Conservation (phyloP, 2,113 vertebrate species). For the Zapus hudsonius region DNA sequence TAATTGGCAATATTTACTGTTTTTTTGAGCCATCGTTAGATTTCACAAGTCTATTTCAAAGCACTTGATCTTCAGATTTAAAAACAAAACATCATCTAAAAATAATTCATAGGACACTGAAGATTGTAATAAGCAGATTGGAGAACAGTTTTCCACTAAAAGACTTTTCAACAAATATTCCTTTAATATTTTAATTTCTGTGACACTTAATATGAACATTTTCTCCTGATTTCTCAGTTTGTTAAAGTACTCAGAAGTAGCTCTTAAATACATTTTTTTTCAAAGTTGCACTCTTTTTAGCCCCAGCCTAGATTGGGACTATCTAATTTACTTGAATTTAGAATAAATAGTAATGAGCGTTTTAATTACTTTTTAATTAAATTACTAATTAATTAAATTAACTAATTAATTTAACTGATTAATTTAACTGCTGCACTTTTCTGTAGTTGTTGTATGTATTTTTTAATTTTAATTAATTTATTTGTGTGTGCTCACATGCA, state of each 20-base stretch:
- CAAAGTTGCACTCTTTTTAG: not conserved
- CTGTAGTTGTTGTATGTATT: not conserved
- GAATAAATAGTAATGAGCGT: not conserved
- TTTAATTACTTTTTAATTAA: too few relatives aligned
- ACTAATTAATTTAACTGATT: too few relatives aligned
- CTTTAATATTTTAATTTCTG: conserved; percentile 50
- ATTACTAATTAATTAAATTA: too few relatives aligned
- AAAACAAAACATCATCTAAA: conserved; percentile 63
- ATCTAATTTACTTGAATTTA: not conserved
- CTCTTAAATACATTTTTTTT: not conserved
- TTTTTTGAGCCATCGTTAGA: conserved; percentile 24
- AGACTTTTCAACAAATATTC: conserved; percentile 59
- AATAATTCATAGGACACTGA: conserved; percentile 58
- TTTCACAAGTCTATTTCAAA: conserved; percentile 63
- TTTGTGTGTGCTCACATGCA: too few relatives aligned
- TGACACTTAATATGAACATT: conserved; percentile 19
- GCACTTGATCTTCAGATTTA: conserved; percentile 41
- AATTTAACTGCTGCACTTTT: not conserved
- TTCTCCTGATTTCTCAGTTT: not conserved
- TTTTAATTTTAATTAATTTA: too few relatives aligned
- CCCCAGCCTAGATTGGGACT: not conserved
- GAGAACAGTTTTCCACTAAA: conserved; percentile 27
- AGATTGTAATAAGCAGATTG: conserved; percentile 46
- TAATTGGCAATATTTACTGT: not conserved
- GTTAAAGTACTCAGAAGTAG: not conserved